A percentile compares a stretch with the other conserved stretches of the same genome.
These are phyloP conservation scores for Acanthoscelides obtectus DNA, from an alignment of 2,888 invertebrate species.

Conservation along the genomic window DNA sequence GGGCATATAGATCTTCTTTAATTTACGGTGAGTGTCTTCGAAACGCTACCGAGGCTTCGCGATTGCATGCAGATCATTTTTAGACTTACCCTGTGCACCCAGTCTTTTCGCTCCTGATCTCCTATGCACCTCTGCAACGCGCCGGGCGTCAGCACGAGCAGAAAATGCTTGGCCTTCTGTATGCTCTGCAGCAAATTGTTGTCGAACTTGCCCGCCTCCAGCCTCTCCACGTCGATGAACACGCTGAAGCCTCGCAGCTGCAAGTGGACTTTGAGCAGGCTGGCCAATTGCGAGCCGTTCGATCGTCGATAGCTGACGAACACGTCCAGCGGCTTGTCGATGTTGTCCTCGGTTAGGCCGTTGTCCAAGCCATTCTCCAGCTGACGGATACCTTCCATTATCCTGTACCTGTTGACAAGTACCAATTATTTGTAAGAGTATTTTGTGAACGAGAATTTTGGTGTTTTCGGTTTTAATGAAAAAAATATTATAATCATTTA, in stretches of 20 bases:
- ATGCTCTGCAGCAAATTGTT: slow-evolving; percentile 96
- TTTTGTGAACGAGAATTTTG: too few species aligned
- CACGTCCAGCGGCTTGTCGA: slow-evolving; percentile 90
- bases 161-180: slow-evolving; percentile 92
- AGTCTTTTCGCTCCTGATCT: slow-evolving; percentile 93
- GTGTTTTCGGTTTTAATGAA: too few species aligned
- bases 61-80: too few species aligned
- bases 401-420: slow-evolving; percentile 76
- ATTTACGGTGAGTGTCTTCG: too few species aligned
- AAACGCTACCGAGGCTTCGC: too few species aligned
- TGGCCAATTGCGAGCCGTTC: slow-evolving; percentile 94
- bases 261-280: slow-evolving; percentile 92
- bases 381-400: slow-evolving; percentile 80
- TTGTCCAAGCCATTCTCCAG: slow-evolving; percentile 62
- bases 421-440: too few species aligned
- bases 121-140: slow-evolving; percentile 91
- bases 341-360: slow-evolving; percentile 66
- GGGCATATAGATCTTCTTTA: too few species aligned
- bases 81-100: slow-evolving; percentile 90
- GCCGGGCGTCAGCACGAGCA: slow-evolving; percentile 91
- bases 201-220: slow-evolving; percentile 98
- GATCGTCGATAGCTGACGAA: slow-evolving; percentile 97
- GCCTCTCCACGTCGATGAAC: slow-evolving; percentile 95
- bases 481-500: too few species aligned
- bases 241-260: slow-evolving; percentile 94